Evolutionary conservation across 2,888 invertebrate genomes (phyloP).

Genomic region (Orgyia antiqua): DNA sequence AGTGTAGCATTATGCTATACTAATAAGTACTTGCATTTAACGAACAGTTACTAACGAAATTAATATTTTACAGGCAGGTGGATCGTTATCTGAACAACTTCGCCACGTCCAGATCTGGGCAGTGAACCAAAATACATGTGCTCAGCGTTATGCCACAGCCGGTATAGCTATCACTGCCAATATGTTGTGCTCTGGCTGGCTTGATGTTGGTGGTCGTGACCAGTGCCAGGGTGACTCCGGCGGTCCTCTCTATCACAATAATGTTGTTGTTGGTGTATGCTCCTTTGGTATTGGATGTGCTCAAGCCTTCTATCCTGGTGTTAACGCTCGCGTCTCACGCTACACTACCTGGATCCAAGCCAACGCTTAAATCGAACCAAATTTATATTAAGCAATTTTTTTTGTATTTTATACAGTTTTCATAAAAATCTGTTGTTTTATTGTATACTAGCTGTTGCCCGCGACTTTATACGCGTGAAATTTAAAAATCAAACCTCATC

Average conservation of each 20-base stretch:
- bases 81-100: constrained; percentile 26
- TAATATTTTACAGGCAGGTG: constrained; percentile 14
- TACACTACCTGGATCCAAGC: constrained; percentile 39
- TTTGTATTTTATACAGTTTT: too few species aligned
- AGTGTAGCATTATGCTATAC: too few species aligned
- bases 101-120: constrained; percentile 39
- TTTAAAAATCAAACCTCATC: too few species aligned
- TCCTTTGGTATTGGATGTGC: constrained; percentile 38
- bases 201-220: constrained; percentile 34
- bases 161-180: constrained; percentile 22
- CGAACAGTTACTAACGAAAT: too few species aligned
- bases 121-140: constrained; percentile 33
- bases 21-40: too few species aligned
- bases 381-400: too few species aligned
- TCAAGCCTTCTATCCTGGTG: constrained; percentile 33
- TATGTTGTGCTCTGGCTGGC: constrained; percentile 33
- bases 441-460: too few species aligned
- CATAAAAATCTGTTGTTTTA: too few species aligned
- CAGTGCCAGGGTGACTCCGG: constrained; percentile 40
- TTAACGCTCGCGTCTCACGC: constrained; percentile 38
- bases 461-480: too few species aligned
- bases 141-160: constrained; percentile 21
- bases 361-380: not conserved
- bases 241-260: constrained; percentile 38
- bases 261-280: constrained; percentile 37